These are phyloP conservation scores for Drosophila sordidapex DNA, from an alignment of 2,888 invertebrate genomes.

Conservation along the genomic window DNA sequence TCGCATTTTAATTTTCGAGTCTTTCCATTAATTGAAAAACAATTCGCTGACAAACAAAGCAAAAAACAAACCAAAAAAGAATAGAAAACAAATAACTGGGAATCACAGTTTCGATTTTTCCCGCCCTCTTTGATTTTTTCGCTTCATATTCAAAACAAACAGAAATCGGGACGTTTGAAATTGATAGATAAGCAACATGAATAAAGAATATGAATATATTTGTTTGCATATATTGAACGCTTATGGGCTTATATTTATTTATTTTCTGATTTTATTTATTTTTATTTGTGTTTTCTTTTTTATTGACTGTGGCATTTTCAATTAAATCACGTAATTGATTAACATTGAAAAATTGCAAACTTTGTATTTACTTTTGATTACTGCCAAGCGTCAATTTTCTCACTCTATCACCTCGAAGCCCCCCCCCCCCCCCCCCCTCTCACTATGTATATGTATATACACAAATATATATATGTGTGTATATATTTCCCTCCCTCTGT, in stretches of 20 bases:
- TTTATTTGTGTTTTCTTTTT: slow-evolving; percentile 32
- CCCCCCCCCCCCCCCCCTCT: neutral
- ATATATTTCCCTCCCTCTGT: neutral
- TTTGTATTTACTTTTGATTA: slow-evolving; percentile 69
- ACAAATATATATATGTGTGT: neutral
- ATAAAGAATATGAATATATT: slow-evolving; percentile 15
- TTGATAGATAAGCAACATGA: slow-evolving; percentile 56
- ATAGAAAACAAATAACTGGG: neutral
- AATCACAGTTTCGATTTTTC: slow-evolving; percentile 4
- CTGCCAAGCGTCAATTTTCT: slow-evolving; percentile 34
- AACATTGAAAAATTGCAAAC: slow-evolving; percentile 69
- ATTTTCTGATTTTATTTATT: slow-evolving; percentile 20
- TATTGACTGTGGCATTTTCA: slow-evolving; percentile 75
- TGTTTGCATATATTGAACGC: slow-evolving; percentile 16
- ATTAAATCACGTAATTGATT: slow-evolving; percentile 78
- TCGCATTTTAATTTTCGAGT: slow-evolving; percentile 61
- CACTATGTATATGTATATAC: neutral
- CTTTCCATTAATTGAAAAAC: slow-evolving; percentile 72
- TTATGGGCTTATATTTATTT: slow-evolving; percentile 24
- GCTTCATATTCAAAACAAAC: slow-evolving; percentile 31
- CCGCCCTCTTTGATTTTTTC: neutral
- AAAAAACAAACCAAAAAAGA: slow-evolving; percentile 12
- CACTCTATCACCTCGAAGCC: slow-evolving; percentile 3
- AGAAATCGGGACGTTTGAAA: slow-evolving; percentile 49
- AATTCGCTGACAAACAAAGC: slow-evolving; percentile 66